phyloP scores from a whole-genome alignment of 2,113 vertebrate species.

The Passer montanus region DNA sequence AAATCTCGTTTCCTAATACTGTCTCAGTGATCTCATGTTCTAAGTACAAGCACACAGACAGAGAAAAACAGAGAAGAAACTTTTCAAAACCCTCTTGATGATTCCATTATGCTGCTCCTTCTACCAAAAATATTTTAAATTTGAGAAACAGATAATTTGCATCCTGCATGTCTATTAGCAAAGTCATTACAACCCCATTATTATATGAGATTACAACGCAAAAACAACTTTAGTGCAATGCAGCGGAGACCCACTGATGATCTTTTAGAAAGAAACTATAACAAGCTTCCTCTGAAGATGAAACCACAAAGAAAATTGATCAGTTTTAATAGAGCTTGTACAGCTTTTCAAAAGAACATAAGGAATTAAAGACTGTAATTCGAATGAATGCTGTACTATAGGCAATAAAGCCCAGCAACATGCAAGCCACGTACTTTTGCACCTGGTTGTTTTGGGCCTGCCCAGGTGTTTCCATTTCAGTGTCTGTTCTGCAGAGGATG shows the following conservation, averaged over 20 bases:
- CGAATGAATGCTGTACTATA: not conserved
- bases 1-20: not conserved
- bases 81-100: not conserved
- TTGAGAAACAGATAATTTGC: not conserved
- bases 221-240: not conserved
- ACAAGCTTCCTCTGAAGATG: not conserved
- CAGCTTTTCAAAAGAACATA: not conserved
- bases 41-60: not conserved
- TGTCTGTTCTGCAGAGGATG: not conserved
- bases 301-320: not conserved
- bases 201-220: not conserved
- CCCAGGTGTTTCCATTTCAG: not conserved
- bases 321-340: not conserved
- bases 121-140: not conserved
- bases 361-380: not conserved
- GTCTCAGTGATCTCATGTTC: not conserved
- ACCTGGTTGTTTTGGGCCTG: not conserved
- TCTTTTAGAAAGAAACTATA: not conserved
- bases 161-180: not conserved
- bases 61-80: not conserved
- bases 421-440: not conserved
- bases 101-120: not conserved
- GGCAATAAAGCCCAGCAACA: not conserved
- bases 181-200: slow-evolving; percentile 5
- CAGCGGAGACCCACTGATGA: not conserved